A percentile compares a stretch with the other conserved stretches of the same genome.
Evolutionary conservation across 1,140 invertebrate species (phyloP).

Genomic region (Cyclargus thomasi): DNA sequence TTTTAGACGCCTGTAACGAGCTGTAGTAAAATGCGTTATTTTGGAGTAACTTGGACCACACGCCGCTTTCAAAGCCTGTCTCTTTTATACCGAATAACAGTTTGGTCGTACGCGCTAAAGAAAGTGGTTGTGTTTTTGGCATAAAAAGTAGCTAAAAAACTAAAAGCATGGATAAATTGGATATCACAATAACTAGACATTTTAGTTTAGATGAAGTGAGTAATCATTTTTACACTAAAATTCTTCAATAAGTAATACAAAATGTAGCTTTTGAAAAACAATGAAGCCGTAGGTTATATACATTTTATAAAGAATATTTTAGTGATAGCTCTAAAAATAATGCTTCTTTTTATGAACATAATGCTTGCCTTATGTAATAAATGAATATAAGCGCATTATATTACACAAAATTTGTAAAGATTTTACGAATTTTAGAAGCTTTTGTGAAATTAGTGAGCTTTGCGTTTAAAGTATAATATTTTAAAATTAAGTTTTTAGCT

Average conservation of each 20-base stretch:
- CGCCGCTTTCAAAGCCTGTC: not conserved
- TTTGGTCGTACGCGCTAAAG: conserved; percentile 20
- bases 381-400: not conserved
- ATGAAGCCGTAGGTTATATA: too few species aligned
- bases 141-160: not conserved
- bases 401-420: not conserved
- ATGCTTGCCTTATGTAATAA: not conserved
- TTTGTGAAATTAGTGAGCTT: too few species aligned
- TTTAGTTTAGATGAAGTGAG: conserved; percentile 71
- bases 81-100: not conserved
- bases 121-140: conserved; percentile 30
- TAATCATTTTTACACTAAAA: conserved; percentile 20
- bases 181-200: conserved; percentile 68
- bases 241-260: too few species aligned
- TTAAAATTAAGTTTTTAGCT: too few species aligned
- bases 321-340: not conserved
- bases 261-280: too few species aligned
- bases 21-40: not conserved
- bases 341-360: not conserved
- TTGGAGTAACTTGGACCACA: not conserved
- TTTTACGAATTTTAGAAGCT: not conserved
- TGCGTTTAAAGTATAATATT: too few species aligned
- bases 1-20: too few species aligned
- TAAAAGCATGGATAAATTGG: conserved; percentile 25
- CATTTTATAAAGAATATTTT: too few species aligned